Conservation (phyloP, 2,797 vertebrate species). For the Poeciliopsis paucimaculata region DNA sequence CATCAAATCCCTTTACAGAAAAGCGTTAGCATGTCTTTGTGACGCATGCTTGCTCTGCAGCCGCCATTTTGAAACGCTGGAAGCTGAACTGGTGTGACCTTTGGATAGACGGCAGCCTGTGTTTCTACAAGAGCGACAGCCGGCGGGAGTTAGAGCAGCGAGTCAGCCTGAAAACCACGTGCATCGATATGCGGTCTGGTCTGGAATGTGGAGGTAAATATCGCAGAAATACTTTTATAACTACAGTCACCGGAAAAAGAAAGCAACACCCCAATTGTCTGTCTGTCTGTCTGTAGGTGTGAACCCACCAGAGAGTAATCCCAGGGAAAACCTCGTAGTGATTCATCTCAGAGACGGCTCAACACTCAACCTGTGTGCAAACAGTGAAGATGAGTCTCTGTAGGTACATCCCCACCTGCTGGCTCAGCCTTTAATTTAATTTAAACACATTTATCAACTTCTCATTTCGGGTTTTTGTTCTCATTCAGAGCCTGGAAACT, state of each 20-base stretch:
- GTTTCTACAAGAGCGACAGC: slow-evolving; percentile 89
- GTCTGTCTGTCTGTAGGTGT: slow-evolving; percentile 75
- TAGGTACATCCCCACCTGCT: slow-evolving; percentile 70
- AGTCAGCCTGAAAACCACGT: slow-evolving; percentile 83
- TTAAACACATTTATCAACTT: background rate
- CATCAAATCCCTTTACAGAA: background rate
- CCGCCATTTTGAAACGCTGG: slow-evolving; percentile 91
- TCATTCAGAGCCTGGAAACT: slow-evolving; percentile 92
- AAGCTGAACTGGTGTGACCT: slow-evolving; percentile 96
- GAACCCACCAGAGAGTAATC: slow-evolving; percentile 86
- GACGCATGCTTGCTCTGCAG: slow-evolving; percentile 61
- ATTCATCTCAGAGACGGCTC: slow-evolving; percentile 83
- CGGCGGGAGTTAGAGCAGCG: slow-evolving; percentile 86
- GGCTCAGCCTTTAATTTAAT: background rate
- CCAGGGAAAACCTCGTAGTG: slow-evolving; percentile 85
- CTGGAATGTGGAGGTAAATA: slow-evolving; percentile 87
- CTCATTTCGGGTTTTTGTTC: slow-evolving; percentile 20
- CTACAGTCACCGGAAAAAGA: background rate
- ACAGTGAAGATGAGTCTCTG: slow-evolving; percentile 92
- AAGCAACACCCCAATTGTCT: background rate
- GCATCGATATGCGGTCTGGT: slow-evolving; percentile 85
- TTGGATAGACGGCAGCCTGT: slow-evolving; percentile 91
- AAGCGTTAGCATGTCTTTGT: background rate
- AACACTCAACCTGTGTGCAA: slow-evolving; percentile 86
- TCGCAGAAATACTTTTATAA: background rate